Conservation (phyloP, 2,888 invertebrate genomes). For the Hipparchia sbordonii region DNA sequence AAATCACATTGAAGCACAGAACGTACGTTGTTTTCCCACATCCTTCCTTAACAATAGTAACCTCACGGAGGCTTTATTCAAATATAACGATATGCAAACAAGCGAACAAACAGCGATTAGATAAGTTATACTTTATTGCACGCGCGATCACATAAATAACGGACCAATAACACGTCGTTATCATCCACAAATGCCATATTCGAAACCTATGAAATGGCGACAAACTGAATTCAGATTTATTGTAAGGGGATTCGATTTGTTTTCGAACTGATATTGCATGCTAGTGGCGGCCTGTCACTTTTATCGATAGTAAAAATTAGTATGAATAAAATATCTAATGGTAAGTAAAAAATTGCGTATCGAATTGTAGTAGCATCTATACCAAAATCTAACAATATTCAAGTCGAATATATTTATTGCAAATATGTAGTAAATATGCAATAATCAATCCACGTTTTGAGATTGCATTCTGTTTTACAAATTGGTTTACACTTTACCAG, state of each 20-base stretch:
- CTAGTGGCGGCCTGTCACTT: conserved; percentile 4
- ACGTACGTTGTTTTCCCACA: conserved; percentile 15
- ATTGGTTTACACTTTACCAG: too few relatives aligned
- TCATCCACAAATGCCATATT: conserved; percentile 25
- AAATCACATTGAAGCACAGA: too few relatives aligned
- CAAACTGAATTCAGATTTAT: conserved; percentile 13
- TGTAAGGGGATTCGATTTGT: neutral
- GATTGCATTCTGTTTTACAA: too few relatives aligned
- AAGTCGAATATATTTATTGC: too few relatives aligned
- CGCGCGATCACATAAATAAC: conserved; percentile 24
- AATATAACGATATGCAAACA: conserved; percentile 28
- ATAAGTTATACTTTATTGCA: conserved; percentile 25
- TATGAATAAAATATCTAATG: too few relatives aligned
- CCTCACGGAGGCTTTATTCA: conserved; percentile 13
- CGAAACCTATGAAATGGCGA: neutral
- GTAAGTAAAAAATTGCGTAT: too few relatives aligned
- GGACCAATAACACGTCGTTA: conserved; percentile 22
- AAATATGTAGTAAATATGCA: too few relatives aligned
- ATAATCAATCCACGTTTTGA: too few relatives aligned
- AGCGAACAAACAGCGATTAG: conserved; percentile 27
- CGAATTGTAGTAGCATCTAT: too few relatives aligned
- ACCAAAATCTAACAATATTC: too few relatives aligned
- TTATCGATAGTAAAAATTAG: neutral
- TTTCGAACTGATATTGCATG: neutral
- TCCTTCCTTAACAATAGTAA: conserved; percentile 3